phyloP scores from a whole-genome alignment of 2,797 vertebrate genomes.

The Antrozous pallidus region DNA sequence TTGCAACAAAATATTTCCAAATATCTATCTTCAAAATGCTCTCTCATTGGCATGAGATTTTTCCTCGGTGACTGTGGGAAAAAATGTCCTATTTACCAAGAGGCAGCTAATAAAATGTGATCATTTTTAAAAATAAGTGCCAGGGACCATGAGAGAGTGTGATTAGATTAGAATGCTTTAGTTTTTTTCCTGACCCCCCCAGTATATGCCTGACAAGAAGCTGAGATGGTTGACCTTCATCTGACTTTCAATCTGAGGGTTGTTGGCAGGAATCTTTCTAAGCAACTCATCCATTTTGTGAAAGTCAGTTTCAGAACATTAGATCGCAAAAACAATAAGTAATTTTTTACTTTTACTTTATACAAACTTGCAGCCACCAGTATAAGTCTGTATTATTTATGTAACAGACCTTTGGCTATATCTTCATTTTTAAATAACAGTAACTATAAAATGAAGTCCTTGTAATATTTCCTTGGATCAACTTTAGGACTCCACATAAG shows the following conservation, averaged over 20 bases:
- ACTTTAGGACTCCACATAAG: not conserved
- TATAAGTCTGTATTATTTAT: not conserved
- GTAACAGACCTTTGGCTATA: not conserved
- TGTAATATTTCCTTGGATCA: not conserved
- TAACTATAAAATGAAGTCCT: not conserved
- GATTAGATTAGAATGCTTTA: not conserved
- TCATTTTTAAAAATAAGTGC: not conserved
- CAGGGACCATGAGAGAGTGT: not conserved
- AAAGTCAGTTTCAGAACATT: not conserved
- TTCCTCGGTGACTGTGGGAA: not conserved
- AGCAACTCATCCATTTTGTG: not conserved
- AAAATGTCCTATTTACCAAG: not conserved
- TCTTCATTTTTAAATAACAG: not conserved
- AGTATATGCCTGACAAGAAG: not conserved
- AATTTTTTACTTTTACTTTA: slow-evolving; percentile 4
- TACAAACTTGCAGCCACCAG: not conserved
- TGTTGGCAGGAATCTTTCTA: not conserved
- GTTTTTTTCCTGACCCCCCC: not conserved
- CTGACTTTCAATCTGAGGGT: not conserved
- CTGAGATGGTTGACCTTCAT: not conserved
- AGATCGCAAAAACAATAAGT: not conserved
- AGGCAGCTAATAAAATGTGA: not conserved
- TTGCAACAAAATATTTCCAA: not conserved
- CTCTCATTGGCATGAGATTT: not conserved
- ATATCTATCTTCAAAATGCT: not conserved